Percentiles rank a stretch among this genome's conserved stretches.
Evolutionary conservation across 2,797 vertebrate genomes (phyloP).

Genomic region (Microctenopoma lineatum): DNA sequence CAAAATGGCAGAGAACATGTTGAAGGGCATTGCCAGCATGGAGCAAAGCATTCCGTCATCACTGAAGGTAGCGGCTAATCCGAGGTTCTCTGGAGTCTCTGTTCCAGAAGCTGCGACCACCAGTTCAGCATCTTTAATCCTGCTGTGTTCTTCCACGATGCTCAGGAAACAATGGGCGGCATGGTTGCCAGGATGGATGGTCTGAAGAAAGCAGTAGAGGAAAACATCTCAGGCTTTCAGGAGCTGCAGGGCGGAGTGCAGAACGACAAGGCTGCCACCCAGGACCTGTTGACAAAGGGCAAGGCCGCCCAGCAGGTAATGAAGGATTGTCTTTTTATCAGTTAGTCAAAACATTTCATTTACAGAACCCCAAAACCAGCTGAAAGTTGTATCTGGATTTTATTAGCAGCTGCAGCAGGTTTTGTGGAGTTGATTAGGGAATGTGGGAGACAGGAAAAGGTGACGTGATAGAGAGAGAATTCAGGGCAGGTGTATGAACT

Average conservation of each 20-base stretch:
- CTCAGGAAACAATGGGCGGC: constrained; percentile 53
- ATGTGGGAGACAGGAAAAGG: too few relatives aligned
- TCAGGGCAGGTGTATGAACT: too few relatives aligned
- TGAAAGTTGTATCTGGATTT: too few relatives aligned
- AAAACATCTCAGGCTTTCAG: constrained; percentile 42
- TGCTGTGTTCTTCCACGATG: constrained; percentile 1
- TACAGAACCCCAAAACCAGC: too few relatives aligned
- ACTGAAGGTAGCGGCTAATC: constrained; percentile 66
- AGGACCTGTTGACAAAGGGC: constrained; percentile 60
- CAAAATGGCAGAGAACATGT: constrained; percentile 56
- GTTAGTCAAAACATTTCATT: too few relatives aligned
- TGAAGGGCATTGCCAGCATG: constrained; percentile 69
- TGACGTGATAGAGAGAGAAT: too few relatives aligned
- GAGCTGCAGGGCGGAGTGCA: constrained; percentile 45
- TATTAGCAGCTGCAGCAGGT: too few relatives aligned
- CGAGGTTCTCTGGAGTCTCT: too few relatives aligned
- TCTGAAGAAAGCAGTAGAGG: constrained; percentile 42
- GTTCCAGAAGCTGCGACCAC: background rate
- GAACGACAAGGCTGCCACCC: constrained; percentile 19
- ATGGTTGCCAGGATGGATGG: constrained; percentile 54
- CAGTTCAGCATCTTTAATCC: background rate
- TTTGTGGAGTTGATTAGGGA: too few relatives aligned
- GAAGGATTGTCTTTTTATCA: background rate
- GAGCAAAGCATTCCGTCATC: constrained; percentile 61
- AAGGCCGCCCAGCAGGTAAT: constrained; percentile 73